phyloP scores from a whole-genome alignment of 2,113 vertebrate species.

The Microtus pennsylvanicus region DNA sequence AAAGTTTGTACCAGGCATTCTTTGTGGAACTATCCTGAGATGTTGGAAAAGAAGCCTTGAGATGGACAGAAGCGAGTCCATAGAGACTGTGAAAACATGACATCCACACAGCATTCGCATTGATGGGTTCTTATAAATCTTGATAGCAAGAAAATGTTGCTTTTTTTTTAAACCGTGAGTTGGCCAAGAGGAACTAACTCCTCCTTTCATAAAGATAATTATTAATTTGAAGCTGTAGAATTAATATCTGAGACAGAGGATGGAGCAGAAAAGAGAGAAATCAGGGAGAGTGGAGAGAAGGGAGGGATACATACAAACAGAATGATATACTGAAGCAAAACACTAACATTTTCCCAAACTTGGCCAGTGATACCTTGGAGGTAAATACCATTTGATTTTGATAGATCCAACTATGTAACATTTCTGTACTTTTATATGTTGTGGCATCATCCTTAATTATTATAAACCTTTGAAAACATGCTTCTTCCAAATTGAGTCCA shows the following conservation, averaged over 20 bases:
- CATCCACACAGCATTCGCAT: background rate
- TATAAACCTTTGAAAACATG: background rate
- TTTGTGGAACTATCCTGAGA: background rate
- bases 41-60: background rate
- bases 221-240: background rate
- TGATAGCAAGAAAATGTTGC: background rate
- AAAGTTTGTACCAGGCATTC: background rate
- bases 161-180: background rate
- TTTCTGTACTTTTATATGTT: background rate
- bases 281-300: background rate
- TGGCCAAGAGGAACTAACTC: background rate
- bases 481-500: background rate
- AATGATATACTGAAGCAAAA: background rate
- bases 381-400: conserved; percentile 3
- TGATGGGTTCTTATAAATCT: background rate
- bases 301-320: rapidly evolving
- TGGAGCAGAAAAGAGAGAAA: background rate
- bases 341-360: background rate
- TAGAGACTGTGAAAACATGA: background rate
- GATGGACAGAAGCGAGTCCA: background rate
- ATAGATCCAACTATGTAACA: background rate
- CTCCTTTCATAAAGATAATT: background rate
- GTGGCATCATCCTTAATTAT: conserved; percentile 4
- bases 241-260: background rate
- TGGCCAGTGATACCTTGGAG: background rate